Percentiles rank a stretch among this genome's conserved stretches.
phyloP scores from a whole-genome alignment of 2,888 invertebrate species.

The Spodoptera exigua region DNA sequence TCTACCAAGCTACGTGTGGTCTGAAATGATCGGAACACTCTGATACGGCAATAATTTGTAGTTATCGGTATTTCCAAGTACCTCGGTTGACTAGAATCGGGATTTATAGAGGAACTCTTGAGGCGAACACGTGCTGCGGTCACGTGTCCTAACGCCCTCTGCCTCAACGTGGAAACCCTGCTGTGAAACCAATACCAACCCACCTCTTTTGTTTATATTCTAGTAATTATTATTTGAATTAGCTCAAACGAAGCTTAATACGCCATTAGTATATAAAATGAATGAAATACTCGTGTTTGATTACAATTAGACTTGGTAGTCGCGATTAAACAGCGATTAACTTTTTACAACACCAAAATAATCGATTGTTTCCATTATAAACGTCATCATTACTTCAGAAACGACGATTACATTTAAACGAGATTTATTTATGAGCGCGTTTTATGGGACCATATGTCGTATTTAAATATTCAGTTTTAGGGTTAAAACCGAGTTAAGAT shows the following conservation, averaged over 20 bases:
- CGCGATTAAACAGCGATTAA: slow-evolving; percentile 34
- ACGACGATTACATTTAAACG: slow-evolving; percentile 24
- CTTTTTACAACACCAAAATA: slow-evolving; percentile 35
- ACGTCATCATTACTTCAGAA: slow-evolving; percentile 28
- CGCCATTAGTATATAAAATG: not conserved
- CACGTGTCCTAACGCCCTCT: slow-evolving; percentile 38
- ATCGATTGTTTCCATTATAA: slow-evolving; percentile 38
- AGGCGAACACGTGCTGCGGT: slow-evolving; percentile 27
- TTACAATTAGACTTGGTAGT: slow-evolving; percentile 27
- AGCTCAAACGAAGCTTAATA: slow-evolving; percentile 11
- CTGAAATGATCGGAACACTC: slow-evolving; percentile 17
- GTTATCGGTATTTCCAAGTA: slow-evolving; percentile 20
- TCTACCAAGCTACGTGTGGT: slow-evolving; percentile 17
- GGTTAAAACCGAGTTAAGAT: slow-evolving; percentile 70
- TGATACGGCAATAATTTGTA: slow-evolving; percentile 16
- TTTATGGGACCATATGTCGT: slow-evolving; percentile 29
- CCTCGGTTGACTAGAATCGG: slow-evolving; percentile 3
- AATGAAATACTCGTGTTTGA: slow-evolving; percentile 19
- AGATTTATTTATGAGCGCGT: slow-evolving; percentile 26
- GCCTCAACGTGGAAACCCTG: slow-evolving; percentile 44
- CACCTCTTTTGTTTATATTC: slow-evolving; percentile 18
- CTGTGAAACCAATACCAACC: slow-evolving; percentile 18
- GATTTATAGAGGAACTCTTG: slow-evolving; percentile 19
- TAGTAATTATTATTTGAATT: slow-evolving; percentile 14
- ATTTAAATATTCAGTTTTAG: slow-evolving; percentile 57